Evolutionary conservation across 1,140 invertebrate genomes (phyloP).

Genomic region (Neodiprion lecontei): DNA sequence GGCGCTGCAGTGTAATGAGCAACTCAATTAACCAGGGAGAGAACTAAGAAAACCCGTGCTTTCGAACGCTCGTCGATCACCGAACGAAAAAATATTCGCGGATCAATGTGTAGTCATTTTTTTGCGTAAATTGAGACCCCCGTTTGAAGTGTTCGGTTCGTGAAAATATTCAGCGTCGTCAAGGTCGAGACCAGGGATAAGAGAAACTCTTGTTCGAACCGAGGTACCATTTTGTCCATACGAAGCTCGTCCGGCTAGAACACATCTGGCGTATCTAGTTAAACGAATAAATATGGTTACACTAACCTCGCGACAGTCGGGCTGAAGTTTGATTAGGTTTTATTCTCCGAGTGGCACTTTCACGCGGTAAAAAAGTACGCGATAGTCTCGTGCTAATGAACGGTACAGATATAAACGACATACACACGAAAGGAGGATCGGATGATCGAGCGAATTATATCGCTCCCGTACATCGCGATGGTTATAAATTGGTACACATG

Average conservation of each 20-base stretch:
- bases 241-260: too few species aligned
- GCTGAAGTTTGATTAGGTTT: conserved; percentile 1
- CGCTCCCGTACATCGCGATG: conserved; percentile 23
- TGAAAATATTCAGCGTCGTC: too few species aligned
- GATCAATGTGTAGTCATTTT: too few species aligned
- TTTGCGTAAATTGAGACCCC: too few species aligned
- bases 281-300: conserved; percentile 2
- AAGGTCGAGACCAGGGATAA: too few species aligned
- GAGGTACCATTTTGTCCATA: too few species aligned
- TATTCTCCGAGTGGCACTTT: not conserved
- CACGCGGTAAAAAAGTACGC: conserved; percentile 1
- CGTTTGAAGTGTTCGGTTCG: too few species aligned
- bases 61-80: too few species aligned
- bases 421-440: not conserved
- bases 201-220: too few species aligned
- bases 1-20: not conserved
- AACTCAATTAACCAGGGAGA: not conserved
- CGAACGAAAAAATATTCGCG: too few species aligned
- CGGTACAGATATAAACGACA: not conserved
- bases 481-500: conserved; percentile 46
- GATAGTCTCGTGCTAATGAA: not conserved
- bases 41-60: too few species aligned
- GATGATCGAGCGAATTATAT: conserved; percentile 1
- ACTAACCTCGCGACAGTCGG: not conserved
- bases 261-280: not conserved